Evolutionary conservation across 30 jellyfish, hydroid and myxozoan genomes (phyloP).

Genomic region (Morbakka virulenta): DNA sequence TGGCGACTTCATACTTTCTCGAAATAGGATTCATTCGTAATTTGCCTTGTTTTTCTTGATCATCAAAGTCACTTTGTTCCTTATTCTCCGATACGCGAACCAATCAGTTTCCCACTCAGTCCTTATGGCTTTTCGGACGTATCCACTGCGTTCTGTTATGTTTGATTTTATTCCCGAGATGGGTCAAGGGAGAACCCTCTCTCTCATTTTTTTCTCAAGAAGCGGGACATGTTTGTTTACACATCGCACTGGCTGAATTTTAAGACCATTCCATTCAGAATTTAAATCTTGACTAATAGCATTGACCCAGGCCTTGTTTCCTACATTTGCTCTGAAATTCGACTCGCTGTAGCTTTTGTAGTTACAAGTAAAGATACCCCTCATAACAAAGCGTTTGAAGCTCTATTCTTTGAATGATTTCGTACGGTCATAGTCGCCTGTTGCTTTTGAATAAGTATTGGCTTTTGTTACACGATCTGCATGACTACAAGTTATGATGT

Average conservation of each 20-base stretch:
- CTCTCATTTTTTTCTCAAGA: slow-evolving; percentile 7
- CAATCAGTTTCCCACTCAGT: slow-evolving; percentile 38
- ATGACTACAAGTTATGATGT: slow-evolving; percentile 21
- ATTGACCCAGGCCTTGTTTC: slow-evolving; percentile 15
- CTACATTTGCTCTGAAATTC: slow-evolving; percentile 21
- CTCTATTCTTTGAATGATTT: background rate
- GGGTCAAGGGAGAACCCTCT: slow-evolving; percentile 37
- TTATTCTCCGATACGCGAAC: slow-evolving; percentile 25
- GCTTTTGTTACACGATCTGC: slow-evolving; percentile 24
- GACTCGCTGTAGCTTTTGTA: slow-evolving; percentile 3
- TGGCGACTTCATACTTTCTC: slow-evolving; percentile 19
- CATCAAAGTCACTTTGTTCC: slow-evolving; percentile 29
- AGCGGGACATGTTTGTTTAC: slow-evolving; percentile 43
- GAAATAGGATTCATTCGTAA: slow-evolving; percentile 7
- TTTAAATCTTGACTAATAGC: slow-evolving; percentile 1
- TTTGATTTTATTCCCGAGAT: slow-evolving; percentile 5
- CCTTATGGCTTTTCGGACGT: slow-evolving; percentile 21
- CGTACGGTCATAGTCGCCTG: slow-evolving; percentile 17
- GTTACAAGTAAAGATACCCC: slow-evolving; percentile 31
- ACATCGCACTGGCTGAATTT: background rate
- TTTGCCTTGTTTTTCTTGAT: slow-evolving; percentile 32
- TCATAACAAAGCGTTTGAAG: slow-evolving; percentile 17
- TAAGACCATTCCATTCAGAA: slow-evolving; percentile 36
- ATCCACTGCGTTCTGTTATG: slow-evolving; percentile 26
- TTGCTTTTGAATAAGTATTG: slow-evolving; percentile 18